Conservation (phyloP, 2,888 invertebrate genomes). For the Athripsodes cinereus region DNA sequence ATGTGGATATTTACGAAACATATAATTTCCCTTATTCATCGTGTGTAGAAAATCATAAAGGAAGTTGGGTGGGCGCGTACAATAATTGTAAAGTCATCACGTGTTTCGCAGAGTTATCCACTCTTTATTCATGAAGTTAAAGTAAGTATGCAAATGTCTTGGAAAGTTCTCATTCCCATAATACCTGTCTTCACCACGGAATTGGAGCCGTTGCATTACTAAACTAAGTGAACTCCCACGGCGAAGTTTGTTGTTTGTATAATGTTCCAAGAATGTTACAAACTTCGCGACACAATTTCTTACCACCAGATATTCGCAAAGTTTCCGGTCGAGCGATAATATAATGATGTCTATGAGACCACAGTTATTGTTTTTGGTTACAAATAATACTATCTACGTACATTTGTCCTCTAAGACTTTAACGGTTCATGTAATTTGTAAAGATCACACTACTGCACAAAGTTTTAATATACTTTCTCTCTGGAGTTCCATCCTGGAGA, state of each 20-base stretch:
- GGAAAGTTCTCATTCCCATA: not conserved
- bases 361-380: not conserved
- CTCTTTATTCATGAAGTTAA: not conserved
- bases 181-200: not conserved
- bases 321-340: not conserved
- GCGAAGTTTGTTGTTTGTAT: not conserved
- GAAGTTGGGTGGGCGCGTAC: too few relatives aligned
- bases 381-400: too few relatives aligned
- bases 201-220: not conserved
- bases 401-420: too few relatives aligned
- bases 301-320: not conserved
- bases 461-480: too few relatives aligned
- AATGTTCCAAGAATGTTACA: not conserved
- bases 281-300: conserved; percentile 1
- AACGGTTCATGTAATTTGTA: too few relatives aligned
- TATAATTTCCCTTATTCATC: too few relatives aligned
- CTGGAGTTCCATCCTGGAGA: too few relatives aligned
- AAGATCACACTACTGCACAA: too few relatives aligned
- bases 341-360: not conserved
- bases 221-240: not conserved
- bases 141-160: not conserved
- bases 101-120: not conserved
- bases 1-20: too few relatives aligned
- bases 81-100: not conserved
- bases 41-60: too few relatives aligned